Percentiles rank a stretch among this genome's conserved stretches.
phyloP scores from a whole-genome alignment of 1,140 invertebrate genomes.

The Druon quercuslanigerum region DNA sequence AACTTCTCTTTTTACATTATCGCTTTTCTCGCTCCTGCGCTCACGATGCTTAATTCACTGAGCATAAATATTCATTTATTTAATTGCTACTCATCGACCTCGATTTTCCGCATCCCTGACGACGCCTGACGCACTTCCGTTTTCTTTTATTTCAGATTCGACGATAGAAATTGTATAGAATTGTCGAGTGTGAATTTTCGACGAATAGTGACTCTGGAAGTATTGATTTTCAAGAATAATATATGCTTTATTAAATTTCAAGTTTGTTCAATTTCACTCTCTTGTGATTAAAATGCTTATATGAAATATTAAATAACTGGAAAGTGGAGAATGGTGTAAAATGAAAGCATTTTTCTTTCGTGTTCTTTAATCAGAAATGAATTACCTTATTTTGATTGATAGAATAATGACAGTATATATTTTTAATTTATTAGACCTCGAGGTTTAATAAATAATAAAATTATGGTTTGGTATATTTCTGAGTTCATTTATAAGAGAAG shows the following conservation, averaged over 20 bases:
- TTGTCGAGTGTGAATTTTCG: background rate
- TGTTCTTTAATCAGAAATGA: no score
- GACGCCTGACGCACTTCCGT: conserved; percentile 34
- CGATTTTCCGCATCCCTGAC: conserved; percentile 37
- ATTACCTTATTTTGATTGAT: no score
- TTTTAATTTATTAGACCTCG: no score
- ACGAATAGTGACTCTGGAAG: background rate
- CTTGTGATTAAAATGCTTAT: background rate
- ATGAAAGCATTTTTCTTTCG: no score
- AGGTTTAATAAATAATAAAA: no score
- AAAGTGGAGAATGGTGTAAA: background rate
- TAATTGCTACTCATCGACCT: conserved; percentile 58
- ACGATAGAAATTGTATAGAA: background rate
- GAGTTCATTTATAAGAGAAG: no score
- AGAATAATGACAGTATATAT: no score
- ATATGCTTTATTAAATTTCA: background rate
- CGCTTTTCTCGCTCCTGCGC: conserved; percentile 51
- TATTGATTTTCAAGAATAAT: background rate
- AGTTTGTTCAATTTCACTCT: background rate
- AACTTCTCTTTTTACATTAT: conserved; percentile 56
- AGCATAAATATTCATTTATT: conserved; percentile 60
- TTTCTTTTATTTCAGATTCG: conserved; percentile 2
- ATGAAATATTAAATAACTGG: background rate
- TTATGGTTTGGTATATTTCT: no score
- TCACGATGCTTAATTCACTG: conserved; percentile 56